Base-by-base conservation (phyloP, 92 coral and sea anemone genomes). In the Phenganax marumi region DNA sequence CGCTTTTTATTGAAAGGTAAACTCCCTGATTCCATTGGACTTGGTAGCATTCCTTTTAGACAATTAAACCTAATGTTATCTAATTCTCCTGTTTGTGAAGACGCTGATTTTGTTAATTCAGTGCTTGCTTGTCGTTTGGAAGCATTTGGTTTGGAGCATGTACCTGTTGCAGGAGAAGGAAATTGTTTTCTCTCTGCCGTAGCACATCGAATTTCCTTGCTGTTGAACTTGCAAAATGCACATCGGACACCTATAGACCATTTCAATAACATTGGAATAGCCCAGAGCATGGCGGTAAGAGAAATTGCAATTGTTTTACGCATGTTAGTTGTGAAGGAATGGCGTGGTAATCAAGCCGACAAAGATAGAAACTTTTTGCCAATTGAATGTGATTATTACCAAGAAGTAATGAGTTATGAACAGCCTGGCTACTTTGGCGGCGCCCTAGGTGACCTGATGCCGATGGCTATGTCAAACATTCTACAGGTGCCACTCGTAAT, bases 391-490 rank as follows among this genome's bases (percentile, higher is more conserved):
- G 75, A 84, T 55, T 74, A 58, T 75, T 60, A 19, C 24, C 23
- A 50, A 11, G 87, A 84, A 52, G 76, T 25, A 22, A 50, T 7
- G 48, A 76, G 75, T 13, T 84, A 61, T 52, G 47, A 50, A 64
- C 47, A 63, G 12, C 14, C 60, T n/a, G 83, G 83, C 21, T 84
- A 76, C 22, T 64, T 61, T 51, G 73, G 70, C 43, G 84, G 84
- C 21, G 83, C 87, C 50, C 87, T 84, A 49, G 83, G 76, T 12
- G 87, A 84, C 70, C 84, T 84, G 21, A 84, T 75, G 84, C 87
- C 74, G 46, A 84, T 84, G n/a, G 84, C 84, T 8, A 83, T 83
- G 71, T 57, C 86, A 10, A 83, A 83, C 21, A n/a, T 33, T 33
- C 5, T 33, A 5, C 43, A 33, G 43, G 5, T 33, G 43, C 43